These are phyloP conservation scores for Lymantria monacha DNA, from an alignment of 2,888 invertebrate species.

Conservation along the genomic window DNA sequence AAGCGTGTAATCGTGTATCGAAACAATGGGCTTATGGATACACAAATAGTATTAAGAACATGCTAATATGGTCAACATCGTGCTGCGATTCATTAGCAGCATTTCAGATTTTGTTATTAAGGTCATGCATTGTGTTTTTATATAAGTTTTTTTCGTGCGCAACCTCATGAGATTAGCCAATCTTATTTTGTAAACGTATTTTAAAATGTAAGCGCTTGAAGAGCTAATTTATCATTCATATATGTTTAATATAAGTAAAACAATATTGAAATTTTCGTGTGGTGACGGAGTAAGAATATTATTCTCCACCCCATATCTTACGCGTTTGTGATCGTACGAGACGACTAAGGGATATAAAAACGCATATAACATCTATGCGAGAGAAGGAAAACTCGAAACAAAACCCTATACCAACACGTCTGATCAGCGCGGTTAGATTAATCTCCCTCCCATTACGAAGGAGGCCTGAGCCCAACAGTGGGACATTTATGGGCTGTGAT, in stretches of 20 bases:
- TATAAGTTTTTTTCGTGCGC: conserved; percentile 3
- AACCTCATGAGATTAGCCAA: conserved; percentile 4
- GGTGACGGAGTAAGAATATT: too few species aligned
- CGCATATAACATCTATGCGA: too few species aligned
- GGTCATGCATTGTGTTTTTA: conserved; percentile 18
- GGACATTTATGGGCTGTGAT: too few species aligned
- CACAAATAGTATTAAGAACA: conserved; percentile 30
- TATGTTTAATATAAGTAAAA: neutral
- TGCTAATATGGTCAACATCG: conserved; percentile 30
- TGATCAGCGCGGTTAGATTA: too few species aligned
- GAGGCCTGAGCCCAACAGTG: too few species aligned
- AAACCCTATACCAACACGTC: too few species aligned
- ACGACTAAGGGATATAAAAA: too few species aligned
- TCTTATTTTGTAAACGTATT: conserved; percentile 2
- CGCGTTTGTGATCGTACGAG: too few species aligned
- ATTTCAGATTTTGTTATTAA: conserved; percentile 27
- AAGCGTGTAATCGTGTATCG: conserved; percentile 41
- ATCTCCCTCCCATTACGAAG: too few species aligned
- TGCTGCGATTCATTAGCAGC: conserved; percentile 31
- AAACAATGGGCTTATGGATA: conserved; percentile 36
- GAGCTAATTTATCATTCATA: neutral
- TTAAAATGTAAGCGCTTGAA: neutral
- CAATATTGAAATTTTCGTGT: too few species aligned
- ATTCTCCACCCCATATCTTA: too few species aligned
- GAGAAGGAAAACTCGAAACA: too few species aligned